phyloP scores from a whole-genome alignment of 2,113 vertebrate species.

The Triplophysa tibetana region DNA sequence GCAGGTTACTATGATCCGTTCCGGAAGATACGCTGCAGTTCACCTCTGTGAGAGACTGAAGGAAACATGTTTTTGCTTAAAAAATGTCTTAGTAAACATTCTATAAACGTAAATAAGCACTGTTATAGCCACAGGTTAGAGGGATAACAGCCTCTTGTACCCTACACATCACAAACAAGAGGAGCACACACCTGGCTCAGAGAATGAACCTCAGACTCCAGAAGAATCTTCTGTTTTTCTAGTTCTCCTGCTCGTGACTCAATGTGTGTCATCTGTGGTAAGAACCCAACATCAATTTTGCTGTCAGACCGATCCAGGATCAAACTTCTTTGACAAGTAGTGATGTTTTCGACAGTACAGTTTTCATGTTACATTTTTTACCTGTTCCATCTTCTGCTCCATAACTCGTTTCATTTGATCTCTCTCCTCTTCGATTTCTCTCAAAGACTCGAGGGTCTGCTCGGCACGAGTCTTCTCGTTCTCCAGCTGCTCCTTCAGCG shows the following conservation, averaged over 20 bases:
- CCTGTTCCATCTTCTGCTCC: conserved; percentile 33
- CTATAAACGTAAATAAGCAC: too few species aligned
- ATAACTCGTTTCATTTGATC: conserved; percentile 33
- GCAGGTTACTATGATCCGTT: conserved; percentile 44
- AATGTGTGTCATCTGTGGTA: conserved; percentile 20
- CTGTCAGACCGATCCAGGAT: not conserved
- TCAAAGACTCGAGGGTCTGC: conserved; percentile 23
- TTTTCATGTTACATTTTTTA: not conserved
- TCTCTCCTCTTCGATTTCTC: conserved; percentile 22
- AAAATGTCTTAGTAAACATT: too few species aligned
- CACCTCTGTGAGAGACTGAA: conserved; percentile 56
- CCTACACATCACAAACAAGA: too few species aligned
- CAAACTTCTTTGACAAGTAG: too few species aligned
- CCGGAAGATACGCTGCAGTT: conserved; percentile 39
- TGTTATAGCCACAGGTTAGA: too few species aligned
- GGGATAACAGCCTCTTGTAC: too few species aligned
- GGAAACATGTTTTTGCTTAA: too few species aligned
- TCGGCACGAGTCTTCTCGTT: conserved; percentile 16
- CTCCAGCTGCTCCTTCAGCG: conserved; percentile 33
- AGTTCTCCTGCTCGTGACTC: conserved; percentile 22
- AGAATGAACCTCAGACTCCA: conserved; percentile 40
- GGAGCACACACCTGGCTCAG: conserved; percentile 16
- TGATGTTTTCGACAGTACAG: too few species aligned
- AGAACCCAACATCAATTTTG: not conserved
- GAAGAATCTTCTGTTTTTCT: conserved; percentile 39